Evolutionary conservation across 2,888 invertebrate genomes (phyloP), one percentile per base, ranked within the genome.

Genomic region (Lepidocyrtoides sp.): DNA sequence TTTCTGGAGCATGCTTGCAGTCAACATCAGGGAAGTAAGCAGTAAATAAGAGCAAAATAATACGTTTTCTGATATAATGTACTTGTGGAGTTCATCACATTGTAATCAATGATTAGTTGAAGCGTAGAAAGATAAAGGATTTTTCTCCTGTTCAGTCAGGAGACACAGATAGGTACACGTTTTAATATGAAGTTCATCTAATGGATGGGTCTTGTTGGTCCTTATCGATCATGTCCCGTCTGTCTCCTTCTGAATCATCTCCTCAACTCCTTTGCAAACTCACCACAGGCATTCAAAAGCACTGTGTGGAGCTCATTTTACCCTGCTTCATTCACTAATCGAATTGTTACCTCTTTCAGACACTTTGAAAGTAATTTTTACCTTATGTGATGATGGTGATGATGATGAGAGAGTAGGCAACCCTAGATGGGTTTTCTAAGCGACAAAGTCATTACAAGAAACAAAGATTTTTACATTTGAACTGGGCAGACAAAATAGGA

Each of bases 121-220:
- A 77, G 79, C 57, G 82, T 36, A 41, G 20, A 29, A 54, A 77
- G 84, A 84, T 84, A 89, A 89, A 48, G 75, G 66, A 60, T 84
- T 51, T 79, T 75, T 72, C 44, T 66, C 12, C 23, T n/a, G 41
- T 23, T 89, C 44, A 82, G 81, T 41, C 72, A 23, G 75, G 66
- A 29, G 88, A 82, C 87, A 54, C 41, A 32, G 44, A 44, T 32
- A 48, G 48, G 54, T 88, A 82, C 69, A 41, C 54, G 36, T 82
- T 63, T 63, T 63, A 82, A 63, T 54, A 60, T 82, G 41, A 69
- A 84, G 48, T 66, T 87, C 89, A 81, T 91, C 93, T 93, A 93
- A 93, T 93, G 93, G 93, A 93, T 92, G 92, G 93, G 92, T 92
- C 93, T 89, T 93, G 93, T 93, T 92, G 82, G 84, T 84, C 86